Conservation (phyloP, 2,113 vertebrate genomes). For the Syrrhaptes paradoxus region DNA sequence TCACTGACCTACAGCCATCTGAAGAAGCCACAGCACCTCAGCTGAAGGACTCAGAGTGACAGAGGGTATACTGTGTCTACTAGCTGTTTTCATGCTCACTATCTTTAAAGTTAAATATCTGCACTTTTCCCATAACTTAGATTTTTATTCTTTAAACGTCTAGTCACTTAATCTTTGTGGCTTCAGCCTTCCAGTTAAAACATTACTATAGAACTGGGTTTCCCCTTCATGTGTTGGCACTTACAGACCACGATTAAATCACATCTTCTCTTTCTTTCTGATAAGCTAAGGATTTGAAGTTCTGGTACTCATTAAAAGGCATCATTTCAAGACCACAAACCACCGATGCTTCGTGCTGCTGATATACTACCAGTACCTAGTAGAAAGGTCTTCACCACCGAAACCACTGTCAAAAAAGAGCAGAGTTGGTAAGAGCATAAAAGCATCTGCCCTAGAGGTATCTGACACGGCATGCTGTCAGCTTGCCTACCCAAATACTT, state of each 20-base stretch:
- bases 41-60: not conserved
- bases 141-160: not conserved
- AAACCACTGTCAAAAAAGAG: not conserved
- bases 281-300: not conserved
- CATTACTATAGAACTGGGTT: not conserved
- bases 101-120: not conserved
- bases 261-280: not conserved
- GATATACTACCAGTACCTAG: not conserved
- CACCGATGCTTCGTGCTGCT: not conserved
- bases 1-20: not conserved
- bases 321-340: constrained; percentile 23
- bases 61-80: not conserved
- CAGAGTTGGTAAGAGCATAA: not conserved
- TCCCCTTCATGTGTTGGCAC: not conserved
- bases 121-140: not conserved
- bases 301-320: constrained; percentile 2
- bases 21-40: not conserved
- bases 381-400: not conserved
- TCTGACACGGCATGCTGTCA: not conserved
- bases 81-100: not conserved
- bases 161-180: not conserved
- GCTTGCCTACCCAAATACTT: not conserved
- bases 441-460: not conserved
- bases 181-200: not conserved
- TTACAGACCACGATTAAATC: not conserved